Evolutionary conservation across 2,113 vertebrate genomes (phyloP), one percentile per base, ranked within the genome.

Genomic region (Sander vitreus): DNA sequence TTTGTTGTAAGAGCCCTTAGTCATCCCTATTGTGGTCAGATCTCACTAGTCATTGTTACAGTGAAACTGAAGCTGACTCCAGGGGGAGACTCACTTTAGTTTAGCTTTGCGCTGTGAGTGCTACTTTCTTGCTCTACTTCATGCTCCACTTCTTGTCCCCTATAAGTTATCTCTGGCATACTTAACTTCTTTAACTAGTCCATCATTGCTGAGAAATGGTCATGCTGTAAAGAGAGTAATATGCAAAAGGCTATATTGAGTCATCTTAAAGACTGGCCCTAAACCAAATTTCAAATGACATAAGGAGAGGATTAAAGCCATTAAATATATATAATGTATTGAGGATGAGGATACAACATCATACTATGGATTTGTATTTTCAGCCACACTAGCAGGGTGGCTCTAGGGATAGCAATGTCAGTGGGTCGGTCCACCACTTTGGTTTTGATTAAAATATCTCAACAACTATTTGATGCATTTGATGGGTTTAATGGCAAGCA

Each of bases 91-190:
- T 63, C 60, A 71, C 70, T 84, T 76, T 54, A 84, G 67, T 88
- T 78, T 69, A 71, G 87, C 65, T 83, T 84, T 64, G 63, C 83
- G 65, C 43, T 80, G 75, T 10, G 66, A 89, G 87, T 83, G 66
- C 87, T 91, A 89, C 91, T 92, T 92, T 87, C 64, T 65, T 88
- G 91, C 80, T 91, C 86, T 69, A 92, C 84, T 93, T 93, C 74
- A 59, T 92, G 92, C 91, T 91, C 91, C 66, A 94, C 82, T 94
- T 93, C 76, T 85, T 90, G 88, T 72, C 80, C 78, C 78, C 84
- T 83, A 53, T 80, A 88, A 87, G 58, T 88, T 79, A 57, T 78
- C 15, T 81, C 27, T 85, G 88, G 85, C 89, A 90, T 51, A 89
- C 80, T 91, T 92, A 74, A 74, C 64, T 88, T 86, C 39, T 83